These are phyloP conservation scores for Kryptopterus vitreolus DNA, from an alignment of 2,797 vertebrate genomes.

Conservation along the genomic window DNA sequence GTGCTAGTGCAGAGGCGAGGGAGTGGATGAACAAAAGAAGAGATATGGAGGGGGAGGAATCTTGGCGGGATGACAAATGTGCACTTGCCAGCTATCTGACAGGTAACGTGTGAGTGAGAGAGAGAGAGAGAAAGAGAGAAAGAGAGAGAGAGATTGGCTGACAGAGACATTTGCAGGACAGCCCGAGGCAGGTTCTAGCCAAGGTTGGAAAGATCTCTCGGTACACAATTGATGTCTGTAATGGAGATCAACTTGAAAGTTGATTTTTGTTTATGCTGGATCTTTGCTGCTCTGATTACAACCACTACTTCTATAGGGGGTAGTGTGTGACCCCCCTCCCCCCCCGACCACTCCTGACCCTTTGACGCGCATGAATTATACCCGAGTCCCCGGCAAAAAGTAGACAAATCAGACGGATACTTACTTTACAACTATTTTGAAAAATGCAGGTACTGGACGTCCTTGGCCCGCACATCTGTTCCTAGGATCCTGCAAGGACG, in stretches of 20 bases:
- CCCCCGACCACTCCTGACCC: no score
- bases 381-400: slow-evolving; percentile 16
- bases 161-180: slow-evolving; percentile 35
- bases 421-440: slow-evolving; percentile 27
- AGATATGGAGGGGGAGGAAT: slow-evolving; percentile 36
- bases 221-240: slow-evolving; percentile 16
- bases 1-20: slow-evolving; percentile 35
- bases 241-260: neutral
- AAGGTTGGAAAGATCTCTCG: slow-evolving; percentile 26
- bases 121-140: no score
- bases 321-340: slow-evolving; percentile 23
- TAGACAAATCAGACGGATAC: slow-evolving; percentile 38
- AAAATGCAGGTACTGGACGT: slow-evolving; percentile 29
- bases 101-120: slow-evolving; percentile 55
- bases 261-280: slow-evolving; percentile 17
- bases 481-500: slow-evolving; percentile 22
- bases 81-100: slow-evolving; percentile 46
- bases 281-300: slow-evolving; percentile 2
- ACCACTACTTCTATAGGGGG: neutral
- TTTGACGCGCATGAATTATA: slow-evolving; percentile 30
- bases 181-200: slow-evolving; percentile 43
- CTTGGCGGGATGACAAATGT: slow-evolving; percentile 52
- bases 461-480: slow-evolving; percentile 41
- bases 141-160: slow-evolving; percentile 60
- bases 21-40: slow-evolving; percentile 46